Evolutionary conservation across 2,888 invertebrate species (phyloP).

Genomic region (Macrosoma leucophasiata): DNA sequence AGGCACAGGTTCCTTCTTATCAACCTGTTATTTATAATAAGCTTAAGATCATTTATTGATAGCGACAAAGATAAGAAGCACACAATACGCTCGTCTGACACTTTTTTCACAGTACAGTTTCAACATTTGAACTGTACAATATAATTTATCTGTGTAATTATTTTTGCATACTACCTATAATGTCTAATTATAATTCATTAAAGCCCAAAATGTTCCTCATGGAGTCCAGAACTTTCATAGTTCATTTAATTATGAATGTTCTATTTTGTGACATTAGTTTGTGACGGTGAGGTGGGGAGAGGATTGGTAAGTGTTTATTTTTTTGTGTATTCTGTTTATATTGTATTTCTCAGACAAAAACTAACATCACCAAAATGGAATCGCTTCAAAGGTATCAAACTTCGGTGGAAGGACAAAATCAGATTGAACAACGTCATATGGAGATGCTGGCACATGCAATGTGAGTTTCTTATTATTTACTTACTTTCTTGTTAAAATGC

Average conservation of each 20-base stretch:
- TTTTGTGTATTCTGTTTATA: constrained; percentile 29
- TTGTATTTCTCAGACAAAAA: constrained; percentile 88
- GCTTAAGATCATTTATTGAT: constrained; percentile 68
- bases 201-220: constrained; percentile 55
- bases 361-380: constrained; percentile 99
- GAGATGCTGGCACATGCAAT: constrained; percentile 99
- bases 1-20: constrained; percentile 56
- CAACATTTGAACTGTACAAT: constrained; percentile 41
- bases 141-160: constrained; percentile 23
- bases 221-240: constrained; percentile 51
- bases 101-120: constrained; percentile 48
- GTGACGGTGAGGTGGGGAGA: constrained; percentile 44
- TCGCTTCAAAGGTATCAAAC: constrained; percentile 97
- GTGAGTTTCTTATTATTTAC: constrained; percentile 70
- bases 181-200: constrained; percentile 47
- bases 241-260: constrained; percentile 43
- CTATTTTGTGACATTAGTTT: constrained; percentile 45
- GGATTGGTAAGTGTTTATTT: constrained; percentile 49
- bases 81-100: constrained; percentile 46
- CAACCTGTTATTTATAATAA: constrained; percentile 62
- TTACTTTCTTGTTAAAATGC: background rate
- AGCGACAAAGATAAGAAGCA: constrained; percentile 51
- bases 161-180: constrained; percentile 41
- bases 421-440: constrained; percentile 99
- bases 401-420: constrained; percentile 99